A percentile compares a stretch with the other conserved stretches of the same genome.
These are phyloP conservation scores for Heliconius hewitsoni DNA, from an alignment of 1,140 invertebrate genomes.

Conservation along the genomic window DNA sequence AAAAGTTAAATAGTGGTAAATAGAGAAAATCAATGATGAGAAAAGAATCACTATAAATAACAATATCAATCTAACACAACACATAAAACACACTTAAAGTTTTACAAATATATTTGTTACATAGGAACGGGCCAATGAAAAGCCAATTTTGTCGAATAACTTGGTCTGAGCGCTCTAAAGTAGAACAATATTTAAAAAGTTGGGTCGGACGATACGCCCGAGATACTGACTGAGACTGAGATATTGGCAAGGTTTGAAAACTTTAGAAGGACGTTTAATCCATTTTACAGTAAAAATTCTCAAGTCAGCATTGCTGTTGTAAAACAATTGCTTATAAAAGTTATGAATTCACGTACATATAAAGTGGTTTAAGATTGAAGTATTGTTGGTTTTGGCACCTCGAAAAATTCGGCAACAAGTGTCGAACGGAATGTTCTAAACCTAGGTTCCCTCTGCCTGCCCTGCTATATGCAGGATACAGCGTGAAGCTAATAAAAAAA, in stretches of 20 bases:
- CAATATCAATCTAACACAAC: neutral
- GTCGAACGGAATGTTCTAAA: too few relatives aligned
- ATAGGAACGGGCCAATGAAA: conserved; percentile 17
- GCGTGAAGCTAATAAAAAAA: too few relatives aligned
- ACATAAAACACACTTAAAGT: neutral
- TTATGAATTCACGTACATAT: too few relatives aligned
- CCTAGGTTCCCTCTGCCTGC: too few relatives aligned
- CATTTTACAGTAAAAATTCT: conserved; percentile 12
- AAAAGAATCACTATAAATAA: too few relatives aligned
- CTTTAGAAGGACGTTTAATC: neutral
- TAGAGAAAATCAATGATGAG: too few relatives aligned
- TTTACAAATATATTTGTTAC: neutral
- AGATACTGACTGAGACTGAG: conserved; percentile 5
- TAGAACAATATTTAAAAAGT: conserved; percentile 30
- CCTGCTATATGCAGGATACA: too few relatives aligned
- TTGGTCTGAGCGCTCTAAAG: conserved; percentile 22
- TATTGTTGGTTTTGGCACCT: too few relatives aligned
- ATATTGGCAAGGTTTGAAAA: conserved; percentile 19
- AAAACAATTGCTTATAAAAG: neutral
- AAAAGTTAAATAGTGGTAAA: too few relatives aligned
- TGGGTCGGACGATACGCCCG: conserved; percentile 18
- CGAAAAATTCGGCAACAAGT: neutral
- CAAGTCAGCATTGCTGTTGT: conserved; percentile 7
- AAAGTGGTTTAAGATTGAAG: too few relatives aligned
- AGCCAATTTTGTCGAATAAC: conserved; percentile 24